Base-by-base conservation (phyloP, 1,140 invertebrate species). In the Diabrotica virgifera region DNA sequence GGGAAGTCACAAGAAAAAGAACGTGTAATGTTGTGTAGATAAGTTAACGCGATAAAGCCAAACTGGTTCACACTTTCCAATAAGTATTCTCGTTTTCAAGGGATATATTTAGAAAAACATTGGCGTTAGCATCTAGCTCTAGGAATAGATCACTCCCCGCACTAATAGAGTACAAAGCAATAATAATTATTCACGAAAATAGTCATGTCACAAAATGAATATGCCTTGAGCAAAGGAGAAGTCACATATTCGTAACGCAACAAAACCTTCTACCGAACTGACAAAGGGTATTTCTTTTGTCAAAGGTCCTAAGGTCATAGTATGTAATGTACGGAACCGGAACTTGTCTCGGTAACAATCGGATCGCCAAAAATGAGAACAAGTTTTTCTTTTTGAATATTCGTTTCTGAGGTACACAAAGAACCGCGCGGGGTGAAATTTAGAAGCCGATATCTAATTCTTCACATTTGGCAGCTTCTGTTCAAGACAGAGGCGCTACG, bases 361-460 rank as follows among this genome's bases (percentile, higher is more conserved):
- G 64, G 40, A 65, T 66, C 57, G 57, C 67, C 67, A 56, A 69
- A 69, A 69, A 69, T 69, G 58, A 69, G 62, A 70, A 70, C 68
- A 70, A 67, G 68, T 70, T 70, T 69, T 59, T 55, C 66, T 55
- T 70, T 64, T 69, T 57, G 54, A 64, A 63, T 59, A 38, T 67
- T 57, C 59, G 55, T 56, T 56, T 68, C 50, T 66, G 59, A 52
- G 37, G 52, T 53, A 58, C 52, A 53, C 51, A 62, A 40, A 12
- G 52, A 52, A 12, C 54, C 36, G 36, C 60, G 13, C 14, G 53
- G 35, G 51, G 53, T 24, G n/a, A 57, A 35, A 36, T 57, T 61
- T 57, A 50, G 61, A 46, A 10, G 40, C 40, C 38, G 53, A 40
- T 59, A 62, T 58, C 58, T 64, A 68, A 65, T 68, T 65, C 62